A percentile compares a stretch with the other conserved stretches of the same genome.
These are phyloP conservation scores for Chloroclysta siterata DNA, from an alignment of 2,888 invertebrate species.

Conservation along the genomic window DNA sequence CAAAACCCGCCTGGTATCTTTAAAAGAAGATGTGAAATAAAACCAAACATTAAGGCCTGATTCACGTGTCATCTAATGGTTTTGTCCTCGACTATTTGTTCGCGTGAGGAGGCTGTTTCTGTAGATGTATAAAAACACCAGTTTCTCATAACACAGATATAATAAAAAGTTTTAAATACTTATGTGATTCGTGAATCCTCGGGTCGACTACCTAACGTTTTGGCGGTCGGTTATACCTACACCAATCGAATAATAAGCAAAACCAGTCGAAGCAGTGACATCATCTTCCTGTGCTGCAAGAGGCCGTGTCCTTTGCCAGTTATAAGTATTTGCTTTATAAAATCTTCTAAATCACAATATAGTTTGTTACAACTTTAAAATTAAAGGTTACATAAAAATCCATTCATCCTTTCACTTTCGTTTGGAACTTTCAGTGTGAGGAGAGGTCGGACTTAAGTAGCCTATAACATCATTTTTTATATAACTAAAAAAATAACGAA, in stretches of 20 bases:
- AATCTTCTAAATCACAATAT: conserved; percentile 14
- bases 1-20: no score
- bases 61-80: background rate
- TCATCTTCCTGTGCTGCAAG: conserved; percentile 78
- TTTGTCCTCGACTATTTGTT: conserved; percentile 1
- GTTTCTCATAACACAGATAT: conserved; percentile 11
- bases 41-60: background rate
- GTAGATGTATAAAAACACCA: conserved; percentile 7
- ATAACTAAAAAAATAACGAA: no score
- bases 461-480: no score
- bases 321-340: conserved; percentile 35
- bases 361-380: background rate
- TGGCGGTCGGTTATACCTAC: conserved; percentile 58
- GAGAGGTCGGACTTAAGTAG: no score
- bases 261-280: conserved; percentile 82
- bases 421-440: background rate
- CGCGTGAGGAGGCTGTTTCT: conserved; percentile 2
- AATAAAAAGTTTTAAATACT: conserved; percentile 13
- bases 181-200: conserved; percentile 39
- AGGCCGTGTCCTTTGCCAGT: conserved; percentile 71
- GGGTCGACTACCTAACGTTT: conserved; percentile 59
- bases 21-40: background rate
- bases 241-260: conserved; percentile 76
- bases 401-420: background rate
- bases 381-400: background rate